Evolutionary conservation across 2,888 invertebrate genomes (phyloP), one percentile per base, ranked within the genome.

Genomic region (Polyploca ridens): DNA sequence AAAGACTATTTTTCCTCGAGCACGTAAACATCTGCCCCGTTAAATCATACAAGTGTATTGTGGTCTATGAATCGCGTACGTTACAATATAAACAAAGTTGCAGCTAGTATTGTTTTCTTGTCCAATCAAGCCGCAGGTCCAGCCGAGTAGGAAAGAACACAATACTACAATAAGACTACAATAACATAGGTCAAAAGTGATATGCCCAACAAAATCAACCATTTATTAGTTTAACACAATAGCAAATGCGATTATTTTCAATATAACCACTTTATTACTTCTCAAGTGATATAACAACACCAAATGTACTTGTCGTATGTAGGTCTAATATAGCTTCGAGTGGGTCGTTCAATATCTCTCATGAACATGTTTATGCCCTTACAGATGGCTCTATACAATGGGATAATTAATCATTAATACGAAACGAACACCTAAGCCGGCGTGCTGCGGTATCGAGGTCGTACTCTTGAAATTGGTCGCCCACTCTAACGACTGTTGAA

Each of bases 361-460:
- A 38, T 41, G 41, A 27, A 41, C 11, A 16, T 16, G 13, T 14
- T 41, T n/a, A 61, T 41, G 61, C 61, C 61, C 61, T 61, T 61
- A 41, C 27, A 41, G 61, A 61, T 41, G 59, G 19, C 54, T 54
- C 54, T 54, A 27, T 41, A 61, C 61, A 61, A 61, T 61, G 61
- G 58, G 67, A 67, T 70, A 65, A 69, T 71, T 65, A 67, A 69
- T 68, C 62, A 66, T 57, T 68, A 64, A 60, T 65, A 66, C 69
- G 62, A 70, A 66, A 65, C 67, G 69, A 65, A 65, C 72, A 68
- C 65, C 63, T 72, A 64, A 73, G 33, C 58, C 27, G 63, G 62
- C 41, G 41, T 13, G 41, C 41, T 41, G 41, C 3, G 38, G 13
- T 33, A 63, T 11, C 77, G 72, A 76, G 72, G 78, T 70, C 66